Conservation (phyloP, 23 tunicate genomes). For the Trididemnum clinides region DNA sequence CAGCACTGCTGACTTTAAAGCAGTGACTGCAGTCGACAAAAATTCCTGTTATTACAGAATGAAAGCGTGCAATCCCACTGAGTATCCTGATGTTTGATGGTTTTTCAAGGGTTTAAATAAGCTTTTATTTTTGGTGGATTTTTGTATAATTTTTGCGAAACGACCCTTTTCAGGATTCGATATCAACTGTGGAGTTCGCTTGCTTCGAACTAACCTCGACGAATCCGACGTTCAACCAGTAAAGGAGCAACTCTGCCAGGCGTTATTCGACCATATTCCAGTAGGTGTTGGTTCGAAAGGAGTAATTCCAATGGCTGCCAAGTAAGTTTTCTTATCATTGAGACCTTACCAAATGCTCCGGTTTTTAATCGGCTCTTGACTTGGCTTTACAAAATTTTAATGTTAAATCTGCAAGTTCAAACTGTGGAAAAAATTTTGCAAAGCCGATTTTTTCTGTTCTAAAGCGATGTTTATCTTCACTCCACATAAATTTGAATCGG, state of each 20-base stretch:
- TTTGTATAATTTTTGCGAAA: too few relatives aligned
- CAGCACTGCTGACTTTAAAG: too few relatives aligned
- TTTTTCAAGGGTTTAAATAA: too few relatives aligned
- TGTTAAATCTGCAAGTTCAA: background rate
- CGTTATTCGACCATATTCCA: constrained; percentile 98
- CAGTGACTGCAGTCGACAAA: too few relatives aligned
- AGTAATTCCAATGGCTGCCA: constrained; percentile 98
- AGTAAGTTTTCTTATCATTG: constrained; percentile 72
- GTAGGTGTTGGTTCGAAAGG: constrained; percentile 99
- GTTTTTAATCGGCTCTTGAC: background rate
- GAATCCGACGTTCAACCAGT: constrained; percentile 99
- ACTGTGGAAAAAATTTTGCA: background rate
- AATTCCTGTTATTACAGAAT: too few relatives aligned
- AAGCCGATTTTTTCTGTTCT: too few relatives aligned
- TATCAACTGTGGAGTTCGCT: constrained; percentile 97
- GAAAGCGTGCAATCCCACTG: too few relatives aligned
- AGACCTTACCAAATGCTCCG: background rate
- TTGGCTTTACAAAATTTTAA: background rate
- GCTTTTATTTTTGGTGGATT: too few relatives aligned
- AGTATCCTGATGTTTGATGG: too few relatives aligned
- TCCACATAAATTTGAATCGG: too few relatives aligned
- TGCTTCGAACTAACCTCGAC: constrained; percentile 86
- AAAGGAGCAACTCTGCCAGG: constrained; percentile 96
- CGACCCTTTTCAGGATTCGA: constrained; percentile 74
- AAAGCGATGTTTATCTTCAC: too few relatives aligned